Conservation (phyloP, 1,140 invertebrate species). For the Tetragnatha versicolor region DNA sequence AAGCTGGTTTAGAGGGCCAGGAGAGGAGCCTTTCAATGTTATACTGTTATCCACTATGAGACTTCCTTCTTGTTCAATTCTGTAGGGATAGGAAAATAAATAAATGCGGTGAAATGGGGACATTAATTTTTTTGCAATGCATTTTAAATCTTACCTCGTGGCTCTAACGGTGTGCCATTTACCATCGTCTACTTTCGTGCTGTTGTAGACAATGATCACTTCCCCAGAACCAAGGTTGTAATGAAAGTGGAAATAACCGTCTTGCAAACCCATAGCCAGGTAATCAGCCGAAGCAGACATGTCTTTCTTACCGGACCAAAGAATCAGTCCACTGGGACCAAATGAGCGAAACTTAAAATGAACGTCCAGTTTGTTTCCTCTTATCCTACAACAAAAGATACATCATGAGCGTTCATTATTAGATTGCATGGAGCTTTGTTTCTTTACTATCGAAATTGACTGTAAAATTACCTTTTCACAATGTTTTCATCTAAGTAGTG, state of each 20-base stretch:
- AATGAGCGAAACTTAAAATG: constrained; percentile 78
- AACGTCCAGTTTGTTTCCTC: constrained; percentile 80
- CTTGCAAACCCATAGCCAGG: constrained; percentile 82
- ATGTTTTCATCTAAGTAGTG: constrained; percentile 82
- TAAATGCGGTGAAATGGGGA: background rate
- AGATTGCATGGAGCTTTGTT: too few species aligned
- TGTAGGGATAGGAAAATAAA: constrained; percentile 65
- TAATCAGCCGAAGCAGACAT: constrained; percentile 72
- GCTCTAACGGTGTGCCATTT: constrained; percentile 89
- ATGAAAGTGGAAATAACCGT: constrained; percentile 73
- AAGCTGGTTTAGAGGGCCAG: constrained; percentile 81
- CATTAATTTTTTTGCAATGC: constrained; percentile 21
- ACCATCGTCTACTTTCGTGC: constrained; percentile 87
- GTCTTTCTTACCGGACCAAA: constrained; percentile 84
- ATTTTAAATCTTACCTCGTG: constrained; percentile 76
- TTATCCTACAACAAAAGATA: constrained; percentile 70
- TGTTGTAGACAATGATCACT: constrained; percentile 77
- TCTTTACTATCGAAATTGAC: too few species aligned
- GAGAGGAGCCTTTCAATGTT: constrained; percentile 77
- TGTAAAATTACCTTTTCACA: constrained; percentile 74
- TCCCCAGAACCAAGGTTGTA: constrained; percentile 70
- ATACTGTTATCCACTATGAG: constrained; percentile 84
- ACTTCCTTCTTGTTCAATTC: constrained; percentile 83
- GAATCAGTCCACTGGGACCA: constrained; percentile 77
- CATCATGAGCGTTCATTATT: too few species aligned